Evolutionary conservation across 2,797 vertebrate species (phyloP), one percentile per base, ranked within the genome.

Genomic region (Macrochelys suwanniensis): DNA sequence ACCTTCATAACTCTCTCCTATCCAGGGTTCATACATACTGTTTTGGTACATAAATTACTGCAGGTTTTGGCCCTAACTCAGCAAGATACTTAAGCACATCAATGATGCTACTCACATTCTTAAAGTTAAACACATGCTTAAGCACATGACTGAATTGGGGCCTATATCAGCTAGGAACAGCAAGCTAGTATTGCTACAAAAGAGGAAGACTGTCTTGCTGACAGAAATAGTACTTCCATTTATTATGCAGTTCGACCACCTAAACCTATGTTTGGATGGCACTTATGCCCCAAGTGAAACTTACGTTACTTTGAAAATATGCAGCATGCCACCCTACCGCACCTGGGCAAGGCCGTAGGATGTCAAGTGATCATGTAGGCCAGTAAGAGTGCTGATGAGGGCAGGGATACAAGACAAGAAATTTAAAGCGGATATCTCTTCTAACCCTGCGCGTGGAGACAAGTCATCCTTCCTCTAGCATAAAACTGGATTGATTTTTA

Each of bases 261-360:
- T 74, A 45, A 26, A 26, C 6, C 12, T 76, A 47, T 25, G 45
- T 57, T 90, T 85, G 9, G 71, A 10, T 56, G 50, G 71, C 54
- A 84, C 47, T 3, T 96, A 23, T 89, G n/a, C 15, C 57, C 77
- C 25, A 74, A 94, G 3, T 42, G 6, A 87, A 95, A 92, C 19
- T 37, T 91, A 85, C 54, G 91, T 80, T 45, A 77, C 16, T 90
- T 83, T 87, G 19, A 13, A 93, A 93, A 80, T 49, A 17, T 21
- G 77, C 3, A 8, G 0, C 5, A 11, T 87, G 53, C 8, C 57
- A 9, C 31, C 6, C 50, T 57, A 42, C 19, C 8, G 0, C 84
- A 7, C 84, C 56, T 90, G 47, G 16, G 26, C 53, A 89, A 82
- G 91, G 31, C 19, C 65, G 2, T 71, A 19, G 65, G 47, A 7